Conservation (phyloP, 2,888 invertebrate genomes). For the Tenthredo amoena region DNA sequence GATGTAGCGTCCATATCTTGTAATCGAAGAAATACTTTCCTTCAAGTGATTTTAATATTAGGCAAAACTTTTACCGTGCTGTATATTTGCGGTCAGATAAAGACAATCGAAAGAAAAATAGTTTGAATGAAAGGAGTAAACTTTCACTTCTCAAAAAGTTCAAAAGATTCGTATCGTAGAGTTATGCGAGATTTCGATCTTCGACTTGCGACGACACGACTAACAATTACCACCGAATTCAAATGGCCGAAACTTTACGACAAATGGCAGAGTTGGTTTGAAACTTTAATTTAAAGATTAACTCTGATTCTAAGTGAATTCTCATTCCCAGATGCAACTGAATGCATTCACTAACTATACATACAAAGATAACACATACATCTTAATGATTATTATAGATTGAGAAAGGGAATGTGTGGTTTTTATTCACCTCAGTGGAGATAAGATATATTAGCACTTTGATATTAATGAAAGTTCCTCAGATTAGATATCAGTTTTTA, state of each 20-base stretch:
- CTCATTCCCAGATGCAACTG: neutral
- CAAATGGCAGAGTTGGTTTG: neutral
- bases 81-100: neutral
- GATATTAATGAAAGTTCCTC: neutral
- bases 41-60: neutral
- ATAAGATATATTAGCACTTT: neutral
- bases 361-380: neutral
- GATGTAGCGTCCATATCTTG: conserved; percentile 60
- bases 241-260: neutral
- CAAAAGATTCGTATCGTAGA: neutral
- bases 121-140: neutral
- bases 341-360: neutral
- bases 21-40: neutral
- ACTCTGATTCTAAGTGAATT: neutral
- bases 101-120: neutral
- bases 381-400: neutral
- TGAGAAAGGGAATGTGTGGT: neutral
- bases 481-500: neutral
- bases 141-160: neutral
- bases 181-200: neutral
- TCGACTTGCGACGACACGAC: neutral
- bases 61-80: neutral
- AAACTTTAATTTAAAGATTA: neutral
- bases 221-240: neutral
- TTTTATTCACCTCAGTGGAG: neutral